Conservation (phyloP, 1,140 invertebrate genomes). For the Euborellia annulipes region DNA sequence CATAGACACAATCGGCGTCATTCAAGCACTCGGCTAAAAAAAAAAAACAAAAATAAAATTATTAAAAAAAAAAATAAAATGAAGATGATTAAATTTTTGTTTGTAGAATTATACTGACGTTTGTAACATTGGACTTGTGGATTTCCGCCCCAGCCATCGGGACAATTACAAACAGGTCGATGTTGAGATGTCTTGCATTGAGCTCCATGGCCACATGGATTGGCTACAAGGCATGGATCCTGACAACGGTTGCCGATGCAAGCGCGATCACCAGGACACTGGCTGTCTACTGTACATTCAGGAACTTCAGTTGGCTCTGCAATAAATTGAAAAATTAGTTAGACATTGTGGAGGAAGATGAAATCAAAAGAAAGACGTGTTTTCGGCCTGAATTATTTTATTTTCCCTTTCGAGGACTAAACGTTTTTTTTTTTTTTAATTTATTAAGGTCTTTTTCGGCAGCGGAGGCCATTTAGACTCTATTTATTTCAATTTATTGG, state of each 20-base stretch:
- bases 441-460: too few species aligned
- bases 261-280: slow-evolving; percentile 56
- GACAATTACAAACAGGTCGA: slow-evolving; percentile 64
- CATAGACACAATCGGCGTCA: slow-evolving; percentile 70
- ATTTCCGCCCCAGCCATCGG: slow-evolving; percentile 69
- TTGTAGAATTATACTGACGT: slow-evolving; percentile 40
- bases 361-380: not conserved
- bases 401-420: too few species aligned
- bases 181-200: slow-evolving; percentile 56
- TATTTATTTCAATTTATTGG: too few species aligned
- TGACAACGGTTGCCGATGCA: slow-evolving; percentile 63
- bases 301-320: slow-evolving; percentile 30
- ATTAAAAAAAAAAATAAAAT: slow-evolving; percentile 2
- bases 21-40: slow-evolving; percentile 63
- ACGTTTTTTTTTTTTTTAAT: too few species aligned
- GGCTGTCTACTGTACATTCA: slow-evolving; percentile 50
- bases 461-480: too few species aligned
- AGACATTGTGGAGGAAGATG: not conserved
- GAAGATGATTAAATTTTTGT: too few species aligned
- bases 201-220: slow-evolving; percentile 63
- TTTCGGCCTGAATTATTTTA: too few species aligned
- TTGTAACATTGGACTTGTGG: slow-evolving; percentile 71
- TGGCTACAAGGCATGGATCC: slow-evolving; percentile 56
- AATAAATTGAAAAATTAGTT: too few species aligned
- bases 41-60: slow-evolving; percentile 1